Evolutionary conservation across 2,797 vertebrate species (phyloP).

Genomic region (Chaetophractus vellerosus): DNA sequence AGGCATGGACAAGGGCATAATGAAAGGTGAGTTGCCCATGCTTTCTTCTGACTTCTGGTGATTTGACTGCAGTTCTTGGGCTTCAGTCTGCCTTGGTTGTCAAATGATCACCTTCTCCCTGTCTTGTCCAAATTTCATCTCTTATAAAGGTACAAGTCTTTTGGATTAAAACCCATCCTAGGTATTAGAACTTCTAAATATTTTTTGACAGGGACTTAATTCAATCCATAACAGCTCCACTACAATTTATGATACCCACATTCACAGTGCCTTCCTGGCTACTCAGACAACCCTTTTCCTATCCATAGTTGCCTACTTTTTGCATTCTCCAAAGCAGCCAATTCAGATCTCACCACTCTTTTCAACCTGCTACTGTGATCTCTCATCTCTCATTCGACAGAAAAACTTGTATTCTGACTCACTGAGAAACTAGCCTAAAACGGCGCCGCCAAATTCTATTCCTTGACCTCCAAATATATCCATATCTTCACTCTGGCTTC

Average conservation of each 20-base stretch:
- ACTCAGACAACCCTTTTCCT: not conserved
- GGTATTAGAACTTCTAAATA: too few relatives aligned
- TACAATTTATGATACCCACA: not conserved
- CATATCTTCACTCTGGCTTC: not conserved
- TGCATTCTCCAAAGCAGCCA: not conserved
- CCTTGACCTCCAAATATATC: not conserved
- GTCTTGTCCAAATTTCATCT: too few relatives aligned
- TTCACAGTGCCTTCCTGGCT: not conserved
- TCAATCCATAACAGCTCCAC: not conserved
- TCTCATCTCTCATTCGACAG: not conserved
- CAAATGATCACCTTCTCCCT: too few relatives aligned
- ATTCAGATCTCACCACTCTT: not conserved
- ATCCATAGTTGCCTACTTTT: not conserved
- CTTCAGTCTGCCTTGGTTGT: too few relatives aligned
- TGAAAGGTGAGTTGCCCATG: too few relatives aligned
- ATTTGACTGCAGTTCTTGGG: too few relatives aligned
- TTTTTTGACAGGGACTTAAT: too few relatives aligned
- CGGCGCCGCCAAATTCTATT: not conserved
- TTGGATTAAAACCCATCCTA: too few relatives aligned
- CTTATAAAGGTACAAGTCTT: too few relatives aligned
- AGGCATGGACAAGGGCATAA: too few relatives aligned
- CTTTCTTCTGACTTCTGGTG: too few relatives aligned
- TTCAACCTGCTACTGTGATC: not conserved
- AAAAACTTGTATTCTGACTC: not conserved
- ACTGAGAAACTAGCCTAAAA: not conserved